Conservation (phyloP, 2,888 invertebrate species). For the Pseudolycoriella hygida region DNA sequence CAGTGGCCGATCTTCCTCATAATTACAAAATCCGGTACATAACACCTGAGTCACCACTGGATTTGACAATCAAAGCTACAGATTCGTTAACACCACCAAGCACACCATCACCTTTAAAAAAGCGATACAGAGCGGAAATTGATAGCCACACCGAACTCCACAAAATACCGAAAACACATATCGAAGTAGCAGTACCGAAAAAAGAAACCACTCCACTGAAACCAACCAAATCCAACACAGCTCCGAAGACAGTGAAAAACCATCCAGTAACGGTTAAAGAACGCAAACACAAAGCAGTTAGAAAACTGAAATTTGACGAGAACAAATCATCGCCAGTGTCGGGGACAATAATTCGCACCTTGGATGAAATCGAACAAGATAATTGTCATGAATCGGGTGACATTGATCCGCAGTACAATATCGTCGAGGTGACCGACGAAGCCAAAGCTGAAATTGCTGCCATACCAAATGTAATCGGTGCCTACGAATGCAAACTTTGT, state of each 20-base stretch:
- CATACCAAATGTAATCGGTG: slow-evolving; percentile 91
- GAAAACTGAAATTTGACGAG: slow-evolving; percentile 77
- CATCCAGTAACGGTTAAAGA: slow-evolving; percentile 12
- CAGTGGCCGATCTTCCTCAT: slow-evolving; percentile 26
- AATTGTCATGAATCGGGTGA: slow-evolving; percentile 48
- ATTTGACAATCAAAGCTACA: slow-evolving; percentile 55
- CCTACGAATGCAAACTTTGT: slow-evolving; percentile 88
- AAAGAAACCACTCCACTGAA: slow-evolving; percentile 20
- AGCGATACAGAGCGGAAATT: slow-evolving; percentile 16
- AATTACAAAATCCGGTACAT: slow-evolving; percentile 29
- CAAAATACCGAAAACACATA: slow-evolving; percentile 16
- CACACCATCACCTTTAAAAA: slow-evolving; percentile 50
- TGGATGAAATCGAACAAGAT: slow-evolving; percentile 64
- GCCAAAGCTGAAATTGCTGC: slow-evolving; percentile 83
- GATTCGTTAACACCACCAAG: slow-evolving; percentile 59
- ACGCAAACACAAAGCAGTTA: slow-evolving; percentile 38
- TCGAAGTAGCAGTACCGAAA: slow-evolving; percentile 12
- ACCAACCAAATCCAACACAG: background rate
- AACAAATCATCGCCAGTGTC: slow-evolving; percentile 86
- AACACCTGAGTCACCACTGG: slow-evolving; percentile 37
- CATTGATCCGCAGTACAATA: slow-evolving; percentile 89
- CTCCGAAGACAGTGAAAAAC: background rate
- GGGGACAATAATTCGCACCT: slow-evolving; percentile 78
- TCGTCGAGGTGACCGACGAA: slow-evolving; percentile 90
- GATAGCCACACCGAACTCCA: slow-evolving; percentile 11